Evolutionary conservation across 2,797 vertebrate genomes (phyloP).

Genomic region (Trachurus trachurus): DNA sequence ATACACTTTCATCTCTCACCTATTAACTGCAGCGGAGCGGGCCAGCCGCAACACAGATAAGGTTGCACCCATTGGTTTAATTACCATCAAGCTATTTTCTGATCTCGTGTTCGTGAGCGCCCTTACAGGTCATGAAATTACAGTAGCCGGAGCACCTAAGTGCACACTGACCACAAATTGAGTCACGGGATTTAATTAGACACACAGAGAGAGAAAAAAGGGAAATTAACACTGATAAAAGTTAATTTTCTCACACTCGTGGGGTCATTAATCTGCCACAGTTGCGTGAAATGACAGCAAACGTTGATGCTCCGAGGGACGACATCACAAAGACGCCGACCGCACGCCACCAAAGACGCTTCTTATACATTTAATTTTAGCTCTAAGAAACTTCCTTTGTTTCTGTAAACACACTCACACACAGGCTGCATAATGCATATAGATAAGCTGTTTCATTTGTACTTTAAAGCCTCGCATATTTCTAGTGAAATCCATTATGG

Average conservation of each 20-base stretch:
- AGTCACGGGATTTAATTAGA: constrained; percentile 74
- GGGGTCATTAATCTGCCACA: constrained; percentile 13
- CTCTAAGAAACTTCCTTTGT: not conserved
- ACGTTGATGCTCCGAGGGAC: constrained; percentile 14
- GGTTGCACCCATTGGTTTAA: constrained; percentile 80
- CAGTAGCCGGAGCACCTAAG: constrained; percentile 61
- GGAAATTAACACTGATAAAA: constrained; percentile 62
- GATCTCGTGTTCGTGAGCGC: constrained; percentile 66
- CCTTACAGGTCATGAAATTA: constrained; percentile 73
- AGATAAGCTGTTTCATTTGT: constrained; percentile 5
- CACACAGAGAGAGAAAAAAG: constrained; percentile 24
- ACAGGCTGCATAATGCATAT: no score
- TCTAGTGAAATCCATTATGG: not conserved
- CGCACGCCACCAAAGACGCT: not conserved
- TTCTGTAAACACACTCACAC: not conserved
- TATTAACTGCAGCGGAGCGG: constrained; percentile 76
- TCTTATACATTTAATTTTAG: no score
- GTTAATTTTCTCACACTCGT: constrained; percentile 48
- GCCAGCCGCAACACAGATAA: constrained; percentile 71
- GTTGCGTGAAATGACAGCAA: constrained; percentile 21
- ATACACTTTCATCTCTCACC: constrained; percentile 82
- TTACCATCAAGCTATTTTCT: constrained; percentile 80
- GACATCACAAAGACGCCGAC: not conserved
- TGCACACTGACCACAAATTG: constrained; percentile 57
- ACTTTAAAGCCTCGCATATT: constrained; percentile 1